Evolutionary conservation across 2,888 invertebrate species (phyloP).

Genomic region (Cerastis rubricosa): DNA sequence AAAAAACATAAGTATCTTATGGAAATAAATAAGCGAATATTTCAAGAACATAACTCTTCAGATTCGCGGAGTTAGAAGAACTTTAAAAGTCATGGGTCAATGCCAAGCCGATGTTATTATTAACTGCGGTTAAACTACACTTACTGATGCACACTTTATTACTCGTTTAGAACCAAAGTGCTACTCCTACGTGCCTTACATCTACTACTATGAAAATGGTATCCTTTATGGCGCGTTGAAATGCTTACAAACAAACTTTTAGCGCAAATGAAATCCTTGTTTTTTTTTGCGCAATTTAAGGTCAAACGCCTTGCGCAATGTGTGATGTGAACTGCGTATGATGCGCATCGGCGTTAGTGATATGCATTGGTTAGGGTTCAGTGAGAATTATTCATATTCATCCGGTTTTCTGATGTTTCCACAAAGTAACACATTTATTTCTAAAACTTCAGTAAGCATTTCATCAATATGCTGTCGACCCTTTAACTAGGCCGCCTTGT

Average conservation of each 20-base stretch:
- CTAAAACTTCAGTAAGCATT: not conserved
- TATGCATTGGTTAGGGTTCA: slow-evolving; percentile 43
- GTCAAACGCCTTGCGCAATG: slow-evolving; percentile 45
- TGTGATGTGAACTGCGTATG: slow-evolving; percentile 55
- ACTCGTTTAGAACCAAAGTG: slow-evolving; percentile 42
- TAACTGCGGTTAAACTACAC: slow-evolving; percentile 27
- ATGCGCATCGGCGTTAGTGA: slow-evolving; percentile 35
- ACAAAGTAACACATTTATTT: not conserved
- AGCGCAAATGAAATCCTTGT: slow-evolving; percentile 48
- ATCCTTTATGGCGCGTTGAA: slow-evolving; percentile 22
- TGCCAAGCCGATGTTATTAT: slow-evolving; percentile 49
- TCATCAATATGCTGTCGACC: not conserved
- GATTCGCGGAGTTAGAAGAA: slow-evolving; percentile 27
- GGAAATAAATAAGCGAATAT: slow-evolving; percentile 2
- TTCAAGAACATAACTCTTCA: slow-evolving; percentile 30
- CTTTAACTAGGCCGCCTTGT: not conserved
- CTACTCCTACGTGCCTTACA: slow-evolving; percentile 28
- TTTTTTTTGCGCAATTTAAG: slow-evolving; percentile 60
- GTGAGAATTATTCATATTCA: slow-evolving; percentile 9
- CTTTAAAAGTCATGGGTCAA: slow-evolving; percentile 60
- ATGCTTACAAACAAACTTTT: slow-evolving; percentile 38
- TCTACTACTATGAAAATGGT: slow-evolving; percentile 45
- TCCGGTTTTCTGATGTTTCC: not conserved
- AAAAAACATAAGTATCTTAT: not conserved
- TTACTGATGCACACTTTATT: slow-evolving; percentile 34